Conservation (phyloP, 2,113 vertebrate species). For the Edolisoma coerulescens region DNA sequence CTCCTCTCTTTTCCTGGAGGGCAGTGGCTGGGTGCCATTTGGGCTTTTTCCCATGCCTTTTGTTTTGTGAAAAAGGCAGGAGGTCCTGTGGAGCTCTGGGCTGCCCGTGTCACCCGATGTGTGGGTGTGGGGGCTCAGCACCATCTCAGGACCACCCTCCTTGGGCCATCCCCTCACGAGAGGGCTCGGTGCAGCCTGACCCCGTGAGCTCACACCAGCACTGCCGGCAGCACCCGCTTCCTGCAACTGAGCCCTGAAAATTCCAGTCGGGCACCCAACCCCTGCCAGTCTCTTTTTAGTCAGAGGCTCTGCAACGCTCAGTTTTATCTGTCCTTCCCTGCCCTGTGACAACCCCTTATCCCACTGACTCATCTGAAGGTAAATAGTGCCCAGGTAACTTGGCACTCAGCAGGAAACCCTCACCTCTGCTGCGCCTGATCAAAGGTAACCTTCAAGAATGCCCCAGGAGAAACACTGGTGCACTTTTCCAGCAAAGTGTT, state of each 20-base stretch:
- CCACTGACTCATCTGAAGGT: not conserved
- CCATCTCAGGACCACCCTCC: not conserved
- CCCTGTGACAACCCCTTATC: not conserved
- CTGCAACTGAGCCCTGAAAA: not conserved
- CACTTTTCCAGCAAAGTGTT: not conserved
- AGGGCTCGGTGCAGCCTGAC: accelerated
- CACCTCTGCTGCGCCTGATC: not conserved
- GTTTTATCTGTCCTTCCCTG: not conserved
- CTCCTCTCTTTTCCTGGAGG: not conserved
- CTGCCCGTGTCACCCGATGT: not conserved
- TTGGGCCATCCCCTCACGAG: accelerated
- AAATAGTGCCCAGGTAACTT: not conserved
- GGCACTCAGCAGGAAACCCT: not conserved
- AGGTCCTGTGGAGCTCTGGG: no score
- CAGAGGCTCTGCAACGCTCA: accelerated
- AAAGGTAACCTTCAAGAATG: not conserved
- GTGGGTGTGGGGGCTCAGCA: not conserved
- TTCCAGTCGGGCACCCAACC: accelerated
- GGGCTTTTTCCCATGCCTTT: not conserved
- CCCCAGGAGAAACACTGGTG: not conserved
- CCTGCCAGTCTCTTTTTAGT: not conserved
- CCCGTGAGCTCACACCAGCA: accelerated
- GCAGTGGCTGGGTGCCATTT: not conserved
- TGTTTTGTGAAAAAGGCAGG: not conserved
- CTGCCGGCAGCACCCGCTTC: not conserved